A percentile compares a stretch with the other conserved stretches of the same genome.
These are phyloP conservation scores for Medauroidea extradentata DNA, from an alignment of 1,140 invertebrate genomes.

Conservation along the genomic window DNA sequence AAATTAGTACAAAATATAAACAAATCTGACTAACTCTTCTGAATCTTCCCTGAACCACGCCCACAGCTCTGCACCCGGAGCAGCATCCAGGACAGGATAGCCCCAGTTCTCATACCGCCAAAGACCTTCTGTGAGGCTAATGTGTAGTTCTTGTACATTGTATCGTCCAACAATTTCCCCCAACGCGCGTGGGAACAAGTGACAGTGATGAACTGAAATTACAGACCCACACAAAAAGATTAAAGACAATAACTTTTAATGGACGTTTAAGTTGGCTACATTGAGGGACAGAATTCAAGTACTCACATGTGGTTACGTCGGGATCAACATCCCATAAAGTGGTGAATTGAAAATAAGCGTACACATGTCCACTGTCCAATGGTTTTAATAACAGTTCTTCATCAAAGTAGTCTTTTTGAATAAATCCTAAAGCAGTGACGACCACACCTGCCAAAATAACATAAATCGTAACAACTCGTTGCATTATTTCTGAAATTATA, in stretches of 20 bases:
- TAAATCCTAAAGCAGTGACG: neutral
- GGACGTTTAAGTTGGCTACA: slow-evolving; percentile 6
- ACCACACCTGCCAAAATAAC: too few species aligned
- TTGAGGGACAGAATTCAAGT: slow-evolving; percentile 1
- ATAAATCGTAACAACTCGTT: too few species aligned
- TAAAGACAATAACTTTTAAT: slow-evolving; percentile 7
- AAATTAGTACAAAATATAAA: too few species aligned
- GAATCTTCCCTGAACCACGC: slow-evolving; percentile 76
- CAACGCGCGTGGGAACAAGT: slow-evolving; percentile 85
- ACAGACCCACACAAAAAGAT: slow-evolving; percentile 21
- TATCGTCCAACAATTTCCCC: slow-evolving; percentile 85
- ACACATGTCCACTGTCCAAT: slow-evolving; percentile 68
- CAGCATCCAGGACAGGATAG: slow-evolving; percentile 79
- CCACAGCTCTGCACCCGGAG: slow-evolving; percentile 88
- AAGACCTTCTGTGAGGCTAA: slow-evolving; percentile 86
- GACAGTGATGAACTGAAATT: slow-evolving; percentile 70
- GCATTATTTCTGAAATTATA: too few species aligned
- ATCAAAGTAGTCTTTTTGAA: slow-evolving; percentile 58
- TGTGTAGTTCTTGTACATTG: slow-evolving; percentile 83
- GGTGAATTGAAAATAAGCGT: slow-evolving; percentile 82
- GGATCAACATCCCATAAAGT: slow-evolving; percentile 60
- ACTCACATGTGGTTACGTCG: slow-evolving; percentile 51
- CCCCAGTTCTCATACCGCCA: slow-evolving; percentile 94
- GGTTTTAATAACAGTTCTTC: slow-evolving; percentile 81
- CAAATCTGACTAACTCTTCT: slow-evolving; percentile 43